A percentile compares a stretch with the other conserved stretches of the same genome.
phyloP scores from a whole-genome alignment of 2,113 vertebrate species.

The Lamprotornis superbus region DNA sequence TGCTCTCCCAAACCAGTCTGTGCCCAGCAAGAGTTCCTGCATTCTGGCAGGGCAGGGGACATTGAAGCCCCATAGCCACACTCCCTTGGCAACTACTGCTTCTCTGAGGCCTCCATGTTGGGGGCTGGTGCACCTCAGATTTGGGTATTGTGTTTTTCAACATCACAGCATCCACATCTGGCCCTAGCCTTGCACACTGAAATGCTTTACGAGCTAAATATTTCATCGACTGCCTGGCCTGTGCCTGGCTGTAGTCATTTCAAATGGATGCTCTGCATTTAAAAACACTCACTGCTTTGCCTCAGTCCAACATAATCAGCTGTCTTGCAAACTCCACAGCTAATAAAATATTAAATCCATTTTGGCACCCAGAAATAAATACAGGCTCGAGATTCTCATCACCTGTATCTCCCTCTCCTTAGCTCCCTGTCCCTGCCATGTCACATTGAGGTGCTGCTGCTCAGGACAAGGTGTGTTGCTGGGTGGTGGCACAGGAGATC shows the following conservation, averaged over 20 bases:
- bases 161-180: not conserved
- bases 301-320: not conserved
- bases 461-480: not conserved
- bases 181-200: not conserved
- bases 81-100: not conserved
- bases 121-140: not conserved
- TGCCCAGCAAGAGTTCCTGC: not conserved
- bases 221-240: not conserved
- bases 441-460: not conserved
- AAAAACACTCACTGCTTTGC: not conserved
- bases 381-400: fast-evolving
- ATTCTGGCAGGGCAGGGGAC: no score
- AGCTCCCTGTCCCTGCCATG: not conserved
- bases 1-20: fast-evolving
- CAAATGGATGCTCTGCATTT: not conserved
- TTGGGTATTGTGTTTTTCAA: not conserved
- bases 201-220: not conserved
- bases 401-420: not conserved
- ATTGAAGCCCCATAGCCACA: fast-evolving
- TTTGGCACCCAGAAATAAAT: conserved; percentile 24
- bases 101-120: not conserved
- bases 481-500: fast-evolving
- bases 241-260: not conserved
- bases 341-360: not conserved
- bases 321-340: not conserved